These are phyloP conservation scores for Drosophila asahinai DNA, from an alignment of 1,140 invertebrate species.

Conservation along the genomic window DNA sequence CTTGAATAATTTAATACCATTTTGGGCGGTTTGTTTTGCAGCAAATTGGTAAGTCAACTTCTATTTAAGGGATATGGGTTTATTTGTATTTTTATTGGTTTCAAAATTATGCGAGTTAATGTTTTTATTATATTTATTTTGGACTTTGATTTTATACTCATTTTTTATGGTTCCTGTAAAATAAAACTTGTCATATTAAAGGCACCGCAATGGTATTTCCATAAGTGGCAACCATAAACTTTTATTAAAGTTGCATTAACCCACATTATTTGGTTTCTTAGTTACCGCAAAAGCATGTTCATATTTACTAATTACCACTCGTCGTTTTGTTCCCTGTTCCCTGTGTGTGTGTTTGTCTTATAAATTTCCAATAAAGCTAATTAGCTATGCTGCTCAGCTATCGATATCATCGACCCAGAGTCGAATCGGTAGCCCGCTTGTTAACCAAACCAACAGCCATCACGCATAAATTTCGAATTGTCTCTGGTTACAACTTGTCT, in stretches of 20 bases:
- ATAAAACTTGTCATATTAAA: background rate
- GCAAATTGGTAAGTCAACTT: conserved; percentile 7
- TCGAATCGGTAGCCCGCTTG: conserved; percentile 48
- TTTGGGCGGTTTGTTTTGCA: conserved; percentile 9
- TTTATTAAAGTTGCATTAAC: conserved; percentile 23
- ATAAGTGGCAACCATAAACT: conserved; percentile 9
- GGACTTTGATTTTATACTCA: background rate
- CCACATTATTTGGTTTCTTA: conserved; percentile 35
- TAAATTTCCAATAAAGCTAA: conserved; percentile 27
- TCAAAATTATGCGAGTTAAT: background rate
- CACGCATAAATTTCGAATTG: conserved; percentile 60
- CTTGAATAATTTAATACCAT: conserved; percentile 37
- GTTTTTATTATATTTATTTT: background rate
- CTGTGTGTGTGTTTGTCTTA: conserved; percentile 6
- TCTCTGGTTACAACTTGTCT: conserved; percentile 55
- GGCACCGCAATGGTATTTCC: conserved; percentile 1
- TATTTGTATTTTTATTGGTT: background rate
- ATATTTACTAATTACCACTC: conserved; percentile 31
- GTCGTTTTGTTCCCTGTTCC: background rate
- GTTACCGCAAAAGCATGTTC: conserved; percentile 17
- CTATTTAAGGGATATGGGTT: background rate
- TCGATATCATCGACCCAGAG: conserved; percentile 51
- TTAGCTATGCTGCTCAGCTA: conserved; percentile 58
- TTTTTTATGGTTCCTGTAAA: conserved; percentile 2
- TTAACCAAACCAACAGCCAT: conserved; percentile 49